Evolutionary conservation across 2,888 invertebrate species (phyloP), one percentile per base, ranked within the genome.

Genomic region (Pardosa pseudoannulata): DNA sequence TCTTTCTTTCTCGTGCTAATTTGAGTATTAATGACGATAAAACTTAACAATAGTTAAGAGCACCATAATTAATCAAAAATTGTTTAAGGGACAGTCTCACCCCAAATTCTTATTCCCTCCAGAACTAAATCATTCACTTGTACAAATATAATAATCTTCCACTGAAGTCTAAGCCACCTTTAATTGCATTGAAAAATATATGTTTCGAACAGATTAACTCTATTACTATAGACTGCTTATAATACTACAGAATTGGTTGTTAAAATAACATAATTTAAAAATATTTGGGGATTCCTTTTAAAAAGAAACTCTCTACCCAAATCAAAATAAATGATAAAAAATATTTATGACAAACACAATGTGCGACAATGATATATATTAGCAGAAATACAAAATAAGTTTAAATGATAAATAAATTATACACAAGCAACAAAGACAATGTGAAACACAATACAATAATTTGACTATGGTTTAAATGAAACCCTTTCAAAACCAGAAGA

Each of bases 401-500:
- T 1, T 56, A 23, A 56, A 56, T 23, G 23, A 56, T 23, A 56
- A 56, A 56, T 56, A 56, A 56, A 56, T 56, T 56, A 56, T 23
- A 56, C 56, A 56, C 23, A 56, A 23, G 56, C 56, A 56, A 56
- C 3, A 23, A 36, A 7, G 56, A 56, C 56, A 56, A 56, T 23
- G 16, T 5, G 23, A 56, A 23, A 23, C 23, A 56, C 19, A 23
- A n/a, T 56, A 56, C 5, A 6, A 56, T 23, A 56, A 56, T 56
- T 56, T 16, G 16, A 56, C 23, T 56, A 23, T 6, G 23, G 5
- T 23, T 56, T 23, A 23, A 56, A 56, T 23, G n/a, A 56, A 56
- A 56, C 56, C 56, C 23, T 16, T 56, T 56, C 56, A 56, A 16
- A 56, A 56, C 56, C 56, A 56, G 56, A 19, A 56, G 19, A 5